Base-by-base conservation (phyloP, 2,888 invertebrate species). In the Sminthurides aquaticus region DNA sequence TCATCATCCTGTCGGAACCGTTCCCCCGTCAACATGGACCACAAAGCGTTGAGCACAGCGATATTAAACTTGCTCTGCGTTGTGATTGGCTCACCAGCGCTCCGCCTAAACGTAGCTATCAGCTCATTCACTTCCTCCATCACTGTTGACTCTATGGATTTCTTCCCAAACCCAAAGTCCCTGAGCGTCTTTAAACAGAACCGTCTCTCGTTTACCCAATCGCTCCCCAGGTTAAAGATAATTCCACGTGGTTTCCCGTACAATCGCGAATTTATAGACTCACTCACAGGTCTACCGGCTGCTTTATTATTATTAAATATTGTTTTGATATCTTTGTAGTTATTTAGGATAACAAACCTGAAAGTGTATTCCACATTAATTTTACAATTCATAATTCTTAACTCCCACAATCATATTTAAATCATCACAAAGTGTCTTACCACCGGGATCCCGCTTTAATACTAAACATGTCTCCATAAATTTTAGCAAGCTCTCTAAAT, bases 141-240 rank as follows among this genome's bases (percentile, higher is more conserved):
- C 2, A 72, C 60, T 1, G 69, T 43, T 29, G n/a, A 65, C 60
- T 72, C 72, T 71, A 72, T 72, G 8, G 69, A 69, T 27, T 68
- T 68, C 27, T 67, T 72, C 1, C 72, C 72, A 56, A 72, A 72
- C 1, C 71, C 72, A 54, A 72, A 71, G 52, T 72, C 72, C 25
- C 61, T 49, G 0, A 72, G 56, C 25, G 66, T 61, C 43, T 69
- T 62, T 8, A 72, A 25, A 0, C 67, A 62, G 56, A 72, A 72
- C 18, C 71, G 64, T 24, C 72, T 60, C 43, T 72, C 71, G 25
- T 72, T 71, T 0, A 34, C 24, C 70, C 72, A 71, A 24, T 67
- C 69, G 2, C 58, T 56, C 0, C 72, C 72, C 43, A 71, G 70
- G 26, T 67, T 65, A 56, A 72, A 62, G 1, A 70, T 55, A 2